Evolutionary conservation across 1,140 invertebrate genomes (phyloP).

Genomic region (Tetramorium alpestre): DNA sequence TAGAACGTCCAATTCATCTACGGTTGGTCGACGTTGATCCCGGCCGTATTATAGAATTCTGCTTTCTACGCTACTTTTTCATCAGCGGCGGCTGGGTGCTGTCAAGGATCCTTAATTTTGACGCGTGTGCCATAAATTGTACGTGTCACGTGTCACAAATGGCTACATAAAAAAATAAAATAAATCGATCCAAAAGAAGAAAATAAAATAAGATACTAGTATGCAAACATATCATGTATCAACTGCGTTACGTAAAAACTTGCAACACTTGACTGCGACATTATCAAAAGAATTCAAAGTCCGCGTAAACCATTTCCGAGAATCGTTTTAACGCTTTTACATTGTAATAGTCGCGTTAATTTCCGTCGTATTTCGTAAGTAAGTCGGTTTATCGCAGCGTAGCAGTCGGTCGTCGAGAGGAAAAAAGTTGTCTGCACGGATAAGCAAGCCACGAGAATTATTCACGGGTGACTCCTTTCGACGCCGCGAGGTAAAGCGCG

Average conservation of each 20-base stretch:
- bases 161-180: slow-evolving; percentile 2
- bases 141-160: not conserved
- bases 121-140: slow-evolving; percentile 4
- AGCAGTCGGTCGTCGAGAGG: not conserved
- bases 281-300: not conserved
- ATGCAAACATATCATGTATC: not conserved
- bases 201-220: not conserved
- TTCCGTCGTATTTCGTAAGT: not conserved
- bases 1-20: slow-evolving; percentile 24
- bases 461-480: not conserved
- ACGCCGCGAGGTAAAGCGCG: no score
- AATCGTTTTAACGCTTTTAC: not conserved
- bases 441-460: not conserved
- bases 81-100: not conserved
- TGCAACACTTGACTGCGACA: not conserved
- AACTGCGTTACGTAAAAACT: not conserved
- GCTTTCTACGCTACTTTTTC: slow-evolving; percentile 24
- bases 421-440: not conserved
- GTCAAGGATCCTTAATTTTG: not conserved
- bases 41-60: slow-evolving; percentile 3
- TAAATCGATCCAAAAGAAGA: not conserved
- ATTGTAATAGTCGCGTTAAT: not conserved
- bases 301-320: not conserved
- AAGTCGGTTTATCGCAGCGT: not conserved
- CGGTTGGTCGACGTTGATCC: slow-evolving; percentile 24